Base-by-base conservation (phyloP, 2,888 invertebrate species). In the Brachypterus glaber region DNA sequence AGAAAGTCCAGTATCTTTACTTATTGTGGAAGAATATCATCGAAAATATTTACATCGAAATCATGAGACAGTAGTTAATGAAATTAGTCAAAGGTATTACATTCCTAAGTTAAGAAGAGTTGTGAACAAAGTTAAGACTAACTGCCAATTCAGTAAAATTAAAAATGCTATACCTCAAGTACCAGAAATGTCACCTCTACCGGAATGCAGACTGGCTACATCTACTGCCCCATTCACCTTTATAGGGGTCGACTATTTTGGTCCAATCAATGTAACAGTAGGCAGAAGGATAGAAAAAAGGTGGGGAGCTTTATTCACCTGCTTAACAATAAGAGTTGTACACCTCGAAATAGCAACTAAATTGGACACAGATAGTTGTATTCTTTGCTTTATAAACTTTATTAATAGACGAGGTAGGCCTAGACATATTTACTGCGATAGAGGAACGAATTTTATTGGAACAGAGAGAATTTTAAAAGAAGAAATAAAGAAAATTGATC, bases 201-300 rank as follows among this genome's bases (percentile, higher is more conserved):
- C 30, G 8, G 25, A 17, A 11, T 41, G 30, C 17, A 4, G 41
- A 17, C 25, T 37, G 21, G 26, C 26, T 7, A 3, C 30, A 15
- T 41, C 16, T 29, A 17, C 14, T 4, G 16, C 21, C 11, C 27
- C 43, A 25, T 43, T 40, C 16, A 37, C 31, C 16, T 33, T 27
- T n/a, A 35, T 36, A 12, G 40, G 35, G 8, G 25, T 44, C 4
- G 44, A 44, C 26, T 44, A 43, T 17, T 40, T 38, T 33, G 40
- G 44, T 2, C 40, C 44, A 21, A 37, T 44, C 9, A 18, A 16
- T 24, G 38, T 41, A 12, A 17, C 13, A n/a, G 30, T 44, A 9
- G 40, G 37, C 32, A 30, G 40, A 35, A 35, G 44, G 12, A 27
- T 16, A 4, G 38, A 41, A 13, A 43, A 38, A 30, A 15, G 44